These are phyloP conservation scores for Caenorhabditis macrosperma DNA, from an alignment of 2,888 invertebrate genomes.

Conservation along the genomic window DNA sequence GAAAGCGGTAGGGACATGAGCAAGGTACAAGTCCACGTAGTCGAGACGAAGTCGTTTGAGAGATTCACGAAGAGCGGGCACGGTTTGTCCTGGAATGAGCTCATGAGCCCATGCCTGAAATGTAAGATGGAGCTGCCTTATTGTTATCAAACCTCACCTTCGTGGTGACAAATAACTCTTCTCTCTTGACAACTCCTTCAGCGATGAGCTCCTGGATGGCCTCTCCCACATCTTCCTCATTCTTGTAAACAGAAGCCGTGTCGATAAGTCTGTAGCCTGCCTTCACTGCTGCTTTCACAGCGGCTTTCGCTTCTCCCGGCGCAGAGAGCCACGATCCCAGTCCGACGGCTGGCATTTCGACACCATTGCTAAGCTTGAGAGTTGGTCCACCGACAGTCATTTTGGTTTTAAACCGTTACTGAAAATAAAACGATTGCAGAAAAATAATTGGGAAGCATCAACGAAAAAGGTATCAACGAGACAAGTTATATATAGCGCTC, in stretches of 20 bases:
- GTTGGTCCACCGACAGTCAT: constrained; percentile 15
- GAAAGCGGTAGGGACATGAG: constrained; percentile 86
- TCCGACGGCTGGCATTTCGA: constrained; percentile 72
- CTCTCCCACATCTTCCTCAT: constrained; percentile 87
- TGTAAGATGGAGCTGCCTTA: not conserved
- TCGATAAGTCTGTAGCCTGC: constrained; percentile 90
- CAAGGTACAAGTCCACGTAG: constrained; percentile 89
- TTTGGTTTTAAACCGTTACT: not conserved
- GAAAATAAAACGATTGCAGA: not conserved
- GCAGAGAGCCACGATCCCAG: constrained; percentile 76
- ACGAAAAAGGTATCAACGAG: not conserved
- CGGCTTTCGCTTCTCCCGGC: constrained; percentile 84
- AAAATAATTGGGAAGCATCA: not conserved
- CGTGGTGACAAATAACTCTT: constrained; percentile 89
- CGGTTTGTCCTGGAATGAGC: constrained; percentile 34
- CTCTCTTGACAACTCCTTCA: constrained; percentile 85
- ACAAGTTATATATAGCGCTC: not conserved
- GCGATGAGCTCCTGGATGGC: constrained; percentile 87
- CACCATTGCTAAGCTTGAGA: constrained; percentile 68
- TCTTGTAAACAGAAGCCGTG: constrained; percentile 87
- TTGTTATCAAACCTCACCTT: too few relatives aligned
- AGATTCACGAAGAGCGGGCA: constrained; percentile 34
- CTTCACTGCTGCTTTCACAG: constrained; percentile 86
- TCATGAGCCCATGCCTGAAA: constrained; percentile 31
- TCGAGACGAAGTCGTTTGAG: constrained; percentile 86